Percentiles rank a stretch among this genome's conserved stretches.
Evolutionary conservation across 2,888 invertebrate genomes (phyloP).

Genomic region (Onchidella celtica): DNA sequence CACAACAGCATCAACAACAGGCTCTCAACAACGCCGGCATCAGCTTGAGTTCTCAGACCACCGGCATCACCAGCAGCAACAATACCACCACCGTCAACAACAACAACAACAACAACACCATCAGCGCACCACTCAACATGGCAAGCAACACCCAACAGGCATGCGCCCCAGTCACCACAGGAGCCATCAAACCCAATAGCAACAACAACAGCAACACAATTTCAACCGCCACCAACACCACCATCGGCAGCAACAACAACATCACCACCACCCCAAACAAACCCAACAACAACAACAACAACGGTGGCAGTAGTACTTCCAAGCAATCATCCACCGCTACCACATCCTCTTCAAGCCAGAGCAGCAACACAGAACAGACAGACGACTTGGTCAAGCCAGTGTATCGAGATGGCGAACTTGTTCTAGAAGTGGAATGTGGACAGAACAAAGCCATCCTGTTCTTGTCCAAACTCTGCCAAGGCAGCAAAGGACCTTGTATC

Average conservation of each 20-base stretch:
- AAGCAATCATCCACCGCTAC: not conserved
- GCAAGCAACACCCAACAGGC: not conserved
- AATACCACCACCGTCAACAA: not conserved
- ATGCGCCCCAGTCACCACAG: not conserved
- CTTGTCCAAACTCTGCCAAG: conserved; percentile 79
- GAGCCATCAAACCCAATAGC: not conserved
- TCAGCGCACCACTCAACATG: too few species aligned
- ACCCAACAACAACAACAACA: not conserved
- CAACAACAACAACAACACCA: not conserved
- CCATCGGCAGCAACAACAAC: not conserved
- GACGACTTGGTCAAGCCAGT: conserved; percentile 61
- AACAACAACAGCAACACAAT: not conserved
- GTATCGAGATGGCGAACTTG: conserved; percentile 68
- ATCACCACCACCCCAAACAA: conserved; percentile 5
- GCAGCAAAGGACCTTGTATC: conserved; percentile 80
- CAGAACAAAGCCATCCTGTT: conserved; percentile 78
- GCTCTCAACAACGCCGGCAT: conserved; percentile 9
- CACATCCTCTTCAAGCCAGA: conserved; percentile 1
- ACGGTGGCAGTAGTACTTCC: not conserved
- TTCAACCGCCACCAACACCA: conserved; percentile 9
- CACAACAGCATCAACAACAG: conserved; percentile 24
- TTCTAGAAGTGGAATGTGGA: conserved; percentile 79
- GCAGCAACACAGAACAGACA: conserved; percentile 32
- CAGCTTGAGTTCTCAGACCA: conserved; percentile 23
- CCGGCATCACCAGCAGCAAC: not conserved